Percentiles rank a stretch among this genome's conserved stretches.
phyloP scores from a whole-genome alignment of 2,113 vertebrate species.

The Marcusenius ussheri region DNA sequence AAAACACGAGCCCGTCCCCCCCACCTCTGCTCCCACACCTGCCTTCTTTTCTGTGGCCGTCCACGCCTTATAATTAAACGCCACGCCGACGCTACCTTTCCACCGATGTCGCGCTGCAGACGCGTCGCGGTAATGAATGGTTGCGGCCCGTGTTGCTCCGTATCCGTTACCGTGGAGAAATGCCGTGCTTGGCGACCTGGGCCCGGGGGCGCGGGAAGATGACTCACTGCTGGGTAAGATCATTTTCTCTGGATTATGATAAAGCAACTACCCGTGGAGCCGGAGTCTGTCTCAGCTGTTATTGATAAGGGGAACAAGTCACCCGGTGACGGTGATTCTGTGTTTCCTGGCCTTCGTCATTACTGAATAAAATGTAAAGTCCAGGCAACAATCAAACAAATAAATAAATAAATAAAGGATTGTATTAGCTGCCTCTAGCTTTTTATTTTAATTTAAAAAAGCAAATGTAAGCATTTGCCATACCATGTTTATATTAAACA shows the following conservation, averaged over 20 bases:
- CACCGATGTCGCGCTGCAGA: not conserved
- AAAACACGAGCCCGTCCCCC: no score
- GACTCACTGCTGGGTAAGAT: slow-evolving; percentile 9
- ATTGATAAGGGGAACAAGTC: slow-evolving; percentile 16
- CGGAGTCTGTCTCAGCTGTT: not conserved
- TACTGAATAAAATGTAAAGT: not conserved
- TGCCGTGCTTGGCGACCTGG: not conserved
- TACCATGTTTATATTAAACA: not conserved
- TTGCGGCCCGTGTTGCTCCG: not conserved
- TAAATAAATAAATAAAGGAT: not conserved
- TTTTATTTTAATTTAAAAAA: not conserved
- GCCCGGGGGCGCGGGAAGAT: not conserved
- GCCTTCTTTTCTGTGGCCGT: not conserved
- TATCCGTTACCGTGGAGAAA: not conserved
- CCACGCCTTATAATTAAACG: not conserved
- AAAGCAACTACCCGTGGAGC: not conserved
- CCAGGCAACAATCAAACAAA: not conserved
- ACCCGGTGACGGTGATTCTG: not conserved
- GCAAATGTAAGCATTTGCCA: not conserved
- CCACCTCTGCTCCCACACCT: not conserved
- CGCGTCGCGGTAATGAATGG: not conserved
- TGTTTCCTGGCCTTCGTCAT: not conserved
- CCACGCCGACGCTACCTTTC: not conserved
- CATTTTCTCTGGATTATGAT: slow-evolving; percentile 10
- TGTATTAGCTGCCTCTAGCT: not conserved